Conservation (phyloP, 2,888 invertebrate species). For the Leptogaster cylindrica region DNA sequence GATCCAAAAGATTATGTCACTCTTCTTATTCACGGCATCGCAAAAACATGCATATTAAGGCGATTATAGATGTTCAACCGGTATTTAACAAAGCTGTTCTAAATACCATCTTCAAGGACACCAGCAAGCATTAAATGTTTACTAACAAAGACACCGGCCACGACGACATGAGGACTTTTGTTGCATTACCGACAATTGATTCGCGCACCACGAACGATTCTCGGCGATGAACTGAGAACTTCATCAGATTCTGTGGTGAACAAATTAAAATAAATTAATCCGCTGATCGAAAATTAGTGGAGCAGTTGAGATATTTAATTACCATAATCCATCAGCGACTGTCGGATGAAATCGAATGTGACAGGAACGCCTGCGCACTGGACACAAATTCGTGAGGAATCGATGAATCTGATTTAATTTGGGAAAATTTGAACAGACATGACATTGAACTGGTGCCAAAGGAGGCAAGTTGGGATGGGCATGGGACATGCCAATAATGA, state of each 20-base stretch:
- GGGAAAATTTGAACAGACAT: too few species aligned
- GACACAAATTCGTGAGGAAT: too few species aligned
- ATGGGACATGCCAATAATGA: too few species aligned
- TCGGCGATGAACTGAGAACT: too few species aligned
- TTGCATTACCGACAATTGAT: too few species aligned
- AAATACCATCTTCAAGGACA: background rate
- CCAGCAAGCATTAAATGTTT: background rate
- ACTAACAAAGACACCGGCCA: background rate
- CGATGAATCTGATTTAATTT: too few species aligned
- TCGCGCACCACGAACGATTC: too few species aligned
- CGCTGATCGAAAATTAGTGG: background rate
- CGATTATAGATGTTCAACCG: background rate
- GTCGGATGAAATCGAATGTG: background rate
- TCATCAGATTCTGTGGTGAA: background rate
- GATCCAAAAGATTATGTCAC: background rate
- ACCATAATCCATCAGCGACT: background rate
- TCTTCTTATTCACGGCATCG: background rate
- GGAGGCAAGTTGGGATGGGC: too few species aligned
- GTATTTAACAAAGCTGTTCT: constrained; percentile 1
- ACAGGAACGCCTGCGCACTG: background rate
- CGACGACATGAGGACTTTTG: too few species aligned
- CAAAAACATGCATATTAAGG: background rate
- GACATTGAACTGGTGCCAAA: too few species aligned
- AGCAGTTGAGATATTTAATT: background rate
- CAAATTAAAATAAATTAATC: background rate